Percentiles rank a stretch among this genome's conserved stretches.
These are phyloP conservation scores for Shargacucullia verbasci DNA, from an alignment of 2,888 invertebrate genomes.

Conservation along the genomic window DNA sequence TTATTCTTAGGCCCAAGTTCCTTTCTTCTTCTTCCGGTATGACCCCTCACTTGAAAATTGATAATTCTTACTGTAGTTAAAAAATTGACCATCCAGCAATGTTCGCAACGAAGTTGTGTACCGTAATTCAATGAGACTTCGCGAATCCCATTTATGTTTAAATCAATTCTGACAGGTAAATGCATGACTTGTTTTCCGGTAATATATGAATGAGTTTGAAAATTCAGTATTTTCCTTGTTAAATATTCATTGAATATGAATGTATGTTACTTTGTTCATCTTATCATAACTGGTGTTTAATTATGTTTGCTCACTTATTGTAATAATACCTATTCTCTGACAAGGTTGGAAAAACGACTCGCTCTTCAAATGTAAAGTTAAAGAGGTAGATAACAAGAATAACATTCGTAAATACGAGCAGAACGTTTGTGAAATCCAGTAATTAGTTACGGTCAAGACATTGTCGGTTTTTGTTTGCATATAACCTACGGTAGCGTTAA, in stretches of 20 bases:
- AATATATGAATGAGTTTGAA: constrained; percentile 25
- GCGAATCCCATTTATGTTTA: background rate
- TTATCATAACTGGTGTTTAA: constrained; percentile 41
- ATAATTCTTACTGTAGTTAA: too few relatives aligned
- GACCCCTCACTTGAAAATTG: too few relatives aligned
- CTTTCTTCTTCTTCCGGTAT: background rate
- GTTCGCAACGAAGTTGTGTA: too few relatives aligned
- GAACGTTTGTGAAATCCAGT: constrained; percentile 48
- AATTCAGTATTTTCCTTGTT: constrained; percentile 48
- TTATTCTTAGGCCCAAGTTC: too few relatives aligned
- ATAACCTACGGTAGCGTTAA: constrained; percentile 19
- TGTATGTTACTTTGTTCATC: constrained; percentile 43
- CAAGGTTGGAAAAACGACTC: constrained; percentile 53
- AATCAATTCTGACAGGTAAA: constrained; percentile 21
- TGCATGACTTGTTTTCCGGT: constrained; percentile 40
- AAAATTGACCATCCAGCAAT: background rate
- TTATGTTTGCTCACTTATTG: constrained; percentile 34
- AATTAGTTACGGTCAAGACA: constrained; percentile 52
- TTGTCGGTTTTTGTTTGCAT: constrained; percentile 40
- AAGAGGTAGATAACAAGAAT: constrained; percentile 37
- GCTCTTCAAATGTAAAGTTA: constrained; percentile 20
- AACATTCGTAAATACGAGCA: constrained; percentile 42
- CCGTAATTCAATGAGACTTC: too few relatives aligned
- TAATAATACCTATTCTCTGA: constrained; percentile 49
- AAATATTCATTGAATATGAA: constrained; percentile 35